A percentile compares a stretch with the other conserved stretches of the same genome.
Evolutionary conservation across 2,888 invertebrate genomes (phyloP).

Genomic region (Apodemia hepburni): DNA sequence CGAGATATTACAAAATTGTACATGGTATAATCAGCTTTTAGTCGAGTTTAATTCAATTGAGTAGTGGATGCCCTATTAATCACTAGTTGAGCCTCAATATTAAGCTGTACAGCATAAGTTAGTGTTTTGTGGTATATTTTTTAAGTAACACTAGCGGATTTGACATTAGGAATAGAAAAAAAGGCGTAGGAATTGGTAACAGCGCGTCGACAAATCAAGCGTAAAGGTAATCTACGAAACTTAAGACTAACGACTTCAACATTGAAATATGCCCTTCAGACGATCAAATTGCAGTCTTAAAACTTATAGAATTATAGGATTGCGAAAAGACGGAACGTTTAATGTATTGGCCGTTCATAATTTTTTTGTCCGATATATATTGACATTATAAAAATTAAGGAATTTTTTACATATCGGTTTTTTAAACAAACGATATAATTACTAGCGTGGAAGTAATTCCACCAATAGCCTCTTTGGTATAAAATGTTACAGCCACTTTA

Average conservation of each 20-base stretch:
- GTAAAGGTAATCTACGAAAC: conserved; percentile 42
- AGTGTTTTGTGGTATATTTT: conserved; percentile 30
- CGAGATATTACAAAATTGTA: not conserved
- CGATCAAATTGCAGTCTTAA: not conserved
- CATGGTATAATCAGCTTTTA: not conserved
- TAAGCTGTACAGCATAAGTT: not conserved
- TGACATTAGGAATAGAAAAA: conserved; percentile 32
- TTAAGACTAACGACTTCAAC: conserved; percentile 49
- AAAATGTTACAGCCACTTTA: not conserved
- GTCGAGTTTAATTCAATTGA: conserved; percentile 24
- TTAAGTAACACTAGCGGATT: conserved; percentile 45
- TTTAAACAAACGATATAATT: not conserved
- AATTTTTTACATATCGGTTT: not conserved
- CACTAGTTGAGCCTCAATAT: not conserved
- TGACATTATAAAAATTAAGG: not conserved
- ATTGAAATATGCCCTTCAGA: conserved; percentile 37
- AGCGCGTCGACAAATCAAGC: conserved; percentile 39
- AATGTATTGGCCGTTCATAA: not conserved
- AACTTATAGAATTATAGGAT: not conserved
- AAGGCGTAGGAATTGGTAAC: conserved; percentile 37
- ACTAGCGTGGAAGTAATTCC: not conserved
- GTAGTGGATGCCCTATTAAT: not conserved
- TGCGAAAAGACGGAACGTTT: not conserved
- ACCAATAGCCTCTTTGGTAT: not conserved
- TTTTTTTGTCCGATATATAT: not conserved